Conservation (phyloP, 2,888 invertebrate genomes). For the Imbricaverruca yamaguchii region DNA sequence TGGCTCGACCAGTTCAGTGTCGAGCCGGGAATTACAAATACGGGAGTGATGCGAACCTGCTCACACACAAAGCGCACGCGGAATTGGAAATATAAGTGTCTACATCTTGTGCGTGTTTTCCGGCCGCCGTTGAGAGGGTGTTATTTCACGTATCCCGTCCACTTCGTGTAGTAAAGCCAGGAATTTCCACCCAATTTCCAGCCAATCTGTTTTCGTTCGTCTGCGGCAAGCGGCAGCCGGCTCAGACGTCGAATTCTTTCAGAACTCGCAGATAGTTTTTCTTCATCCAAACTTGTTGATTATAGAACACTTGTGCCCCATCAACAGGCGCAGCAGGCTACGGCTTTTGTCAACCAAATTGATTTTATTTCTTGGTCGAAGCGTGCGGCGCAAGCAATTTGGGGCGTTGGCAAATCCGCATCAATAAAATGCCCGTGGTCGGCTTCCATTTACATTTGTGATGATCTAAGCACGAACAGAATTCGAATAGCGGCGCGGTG, state of each 20-base stretch:
- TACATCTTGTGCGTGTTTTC: not conserved
- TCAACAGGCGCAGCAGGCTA: slow-evolving; percentile 12
- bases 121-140: not conserved
- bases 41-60: too few species aligned
- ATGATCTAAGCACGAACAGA: slow-evolving; percentile 9
- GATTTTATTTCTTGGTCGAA: not conserved
- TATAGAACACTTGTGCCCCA: slow-evolving; percentile 15
- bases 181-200: slow-evolving; percentile 8
- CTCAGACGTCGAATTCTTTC: not conserved
- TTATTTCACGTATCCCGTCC: slow-evolving; percentile 3
- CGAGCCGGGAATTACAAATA: too few species aligned
- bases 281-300: slow-evolving; percentile 18
- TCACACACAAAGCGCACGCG: too few species aligned
- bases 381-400: not conserved
- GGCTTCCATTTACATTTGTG: slow-evolving; percentile 16
- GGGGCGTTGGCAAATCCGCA: not conserved
- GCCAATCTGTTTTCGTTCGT: slow-evolving; percentile 14
- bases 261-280: not conserved
- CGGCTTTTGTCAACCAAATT: not conserved
- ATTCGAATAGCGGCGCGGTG: not conserved
- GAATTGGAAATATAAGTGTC: not conserved
- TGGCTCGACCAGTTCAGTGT: too few species aligned
- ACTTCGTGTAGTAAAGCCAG: not conserved
- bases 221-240: not conserved
- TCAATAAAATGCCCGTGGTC: not conserved